phyloP scores from a whole-genome alignment of 2,113 vertebrate genomes.

The Lynx canadensis region DNA sequence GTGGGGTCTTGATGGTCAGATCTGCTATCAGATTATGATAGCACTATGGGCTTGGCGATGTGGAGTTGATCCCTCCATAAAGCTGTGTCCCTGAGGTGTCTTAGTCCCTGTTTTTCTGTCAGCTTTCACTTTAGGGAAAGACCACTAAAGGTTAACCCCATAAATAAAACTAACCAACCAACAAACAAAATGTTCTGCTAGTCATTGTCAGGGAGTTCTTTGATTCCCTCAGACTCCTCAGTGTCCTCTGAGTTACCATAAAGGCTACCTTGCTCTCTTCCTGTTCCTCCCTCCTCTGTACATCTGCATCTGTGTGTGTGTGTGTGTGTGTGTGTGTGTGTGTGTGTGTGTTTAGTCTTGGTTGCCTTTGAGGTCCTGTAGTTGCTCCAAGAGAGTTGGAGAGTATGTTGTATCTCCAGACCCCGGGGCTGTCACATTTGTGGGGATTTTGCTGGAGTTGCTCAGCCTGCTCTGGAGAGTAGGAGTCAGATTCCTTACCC shows the following conservation, averaged over 20 bases:
- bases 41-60: neutral
- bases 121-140: conserved; percentile 24
- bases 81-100: neutral
- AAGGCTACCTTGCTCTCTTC: conserved; percentile 7
- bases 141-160: neutral
- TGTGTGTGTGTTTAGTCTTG: neutral
- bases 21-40: neutral
- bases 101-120: neutral
- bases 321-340: neutral
- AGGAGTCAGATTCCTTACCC: neutral
- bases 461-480: neutral
- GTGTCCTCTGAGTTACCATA: neutral
- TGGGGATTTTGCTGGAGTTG: neutral
- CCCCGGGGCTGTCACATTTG: neutral
- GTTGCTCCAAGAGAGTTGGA: neutral
- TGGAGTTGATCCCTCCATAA: neutral
- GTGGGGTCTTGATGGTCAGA: neutral
- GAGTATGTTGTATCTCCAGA: neutral
- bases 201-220: neutral
- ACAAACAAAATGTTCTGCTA: neutral
- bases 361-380: neutral
- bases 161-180: neutral
- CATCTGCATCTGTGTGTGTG: neutral
- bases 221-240: neutral
- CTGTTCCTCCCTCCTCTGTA: neutral